A percentile compares a stretch with the other conserved stretches of the same genome.
These are phyloP conservation scores for Nasua narica DNA, from an alignment of 2,797 vertebrate species.

Conservation along the genomic window DNA sequence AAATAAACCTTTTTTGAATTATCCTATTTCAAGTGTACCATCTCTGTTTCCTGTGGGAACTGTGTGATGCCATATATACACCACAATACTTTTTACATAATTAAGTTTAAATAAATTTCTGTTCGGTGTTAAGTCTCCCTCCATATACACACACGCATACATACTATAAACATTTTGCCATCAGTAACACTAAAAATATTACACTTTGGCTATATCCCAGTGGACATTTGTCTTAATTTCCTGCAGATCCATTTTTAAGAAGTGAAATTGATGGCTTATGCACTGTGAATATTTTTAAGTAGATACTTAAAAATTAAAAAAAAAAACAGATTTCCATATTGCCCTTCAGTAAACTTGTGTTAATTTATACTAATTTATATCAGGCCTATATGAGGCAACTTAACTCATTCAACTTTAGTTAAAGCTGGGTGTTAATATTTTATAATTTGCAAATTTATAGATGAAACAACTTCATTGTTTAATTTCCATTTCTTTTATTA, in stretches of 20 bases:
- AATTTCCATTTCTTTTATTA: slow-evolving; percentile 44
- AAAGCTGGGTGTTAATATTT: slow-evolving; percentile 43
- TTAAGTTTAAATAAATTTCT: neutral
- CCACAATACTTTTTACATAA: neutral
- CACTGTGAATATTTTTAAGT: slow-evolving; percentile 34
- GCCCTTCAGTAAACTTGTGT: slow-evolving; percentile 36
- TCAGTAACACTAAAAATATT: neutral
- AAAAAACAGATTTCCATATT: slow-evolving; percentile 54
- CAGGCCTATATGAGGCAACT: neutral
- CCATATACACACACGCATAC: neutral
- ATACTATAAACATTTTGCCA: neutral
- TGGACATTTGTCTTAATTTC: slow-evolving; percentile 23
- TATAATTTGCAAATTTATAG: slow-evolving; percentile 41
- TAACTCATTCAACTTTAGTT: slow-evolving; percentile 46
- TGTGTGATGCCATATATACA: neutral
- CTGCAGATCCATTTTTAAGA: slow-evolving; percentile 35
- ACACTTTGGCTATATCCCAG: neutral
- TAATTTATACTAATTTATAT: slow-evolving; percentile 49
- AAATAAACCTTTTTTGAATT: slow-evolving; percentile 9
- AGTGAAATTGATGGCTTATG: slow-evolving; percentile 24
- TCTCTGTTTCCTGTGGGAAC: neutral
- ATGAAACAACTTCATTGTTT: slow-evolving; percentile 37
- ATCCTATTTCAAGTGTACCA: neutral
- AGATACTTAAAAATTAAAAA: too few species aligned
- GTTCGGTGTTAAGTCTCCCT: neutral